Percentiles rank a stretch among this genome's conserved stretches.
Conservation (phyloP, 2,113 vertebrate genomes). For the Pelvicachromis taeniatus region DNA sequence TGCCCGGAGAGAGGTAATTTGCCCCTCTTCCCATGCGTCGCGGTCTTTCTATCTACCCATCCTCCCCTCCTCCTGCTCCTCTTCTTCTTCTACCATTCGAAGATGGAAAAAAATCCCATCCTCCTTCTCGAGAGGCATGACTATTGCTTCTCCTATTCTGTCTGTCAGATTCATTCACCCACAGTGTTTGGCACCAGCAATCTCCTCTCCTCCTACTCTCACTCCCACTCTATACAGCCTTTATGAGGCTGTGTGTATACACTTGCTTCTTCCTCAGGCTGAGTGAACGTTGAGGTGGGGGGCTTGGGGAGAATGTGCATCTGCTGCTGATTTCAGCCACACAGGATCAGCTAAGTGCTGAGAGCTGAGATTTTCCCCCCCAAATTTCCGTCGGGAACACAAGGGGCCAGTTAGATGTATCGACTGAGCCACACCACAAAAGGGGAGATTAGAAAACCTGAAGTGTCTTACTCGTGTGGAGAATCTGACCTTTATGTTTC, state of each 20-base stretch:
- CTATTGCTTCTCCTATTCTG: slow-evolving; percentile 35
- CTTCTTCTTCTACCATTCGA: neutral
- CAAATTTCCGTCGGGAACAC: neutral
- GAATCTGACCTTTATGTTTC: slow-evolving; percentile 36
- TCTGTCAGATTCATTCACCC: slow-evolving; percentile 62
- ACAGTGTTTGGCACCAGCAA: slow-evolving; percentile 51
- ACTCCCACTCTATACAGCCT: slow-evolving; percentile 46
- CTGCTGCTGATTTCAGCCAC: slow-evolving; percentile 36
- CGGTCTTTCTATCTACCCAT: slow-evolving; percentile 1
- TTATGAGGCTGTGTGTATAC: slow-evolving; percentile 22
- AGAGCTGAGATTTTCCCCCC: slow-evolving; percentile 29
- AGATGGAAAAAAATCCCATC: slow-evolving; percentile 9
- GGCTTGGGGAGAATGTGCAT: slow-evolving; percentile 7
- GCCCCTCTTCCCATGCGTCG: slow-evolving; percentile 9
- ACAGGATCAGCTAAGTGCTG: slow-evolving; percentile 18
- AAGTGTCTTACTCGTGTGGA: slow-evolving; percentile 7
- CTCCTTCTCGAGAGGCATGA: slow-evolving; percentile 46
- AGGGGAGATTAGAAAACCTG: slow-evolving; percentile 2
- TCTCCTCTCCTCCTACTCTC: slow-evolving; percentile 52
- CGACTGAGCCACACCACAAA: slow-evolving; percentile 1
- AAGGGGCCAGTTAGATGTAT: slow-evolving; percentile 28
- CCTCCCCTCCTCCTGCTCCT: neutral
- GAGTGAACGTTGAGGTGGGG: neutral
- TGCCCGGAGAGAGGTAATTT: slow-evolving; percentile 33
- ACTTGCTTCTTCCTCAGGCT: slow-evolving; percentile 14